Evolutionary conservation across 2,888 invertebrate genomes (phyloP), one percentile per base, ranked within the genome.

Genomic region (Parnassius glacialis): DNA sequence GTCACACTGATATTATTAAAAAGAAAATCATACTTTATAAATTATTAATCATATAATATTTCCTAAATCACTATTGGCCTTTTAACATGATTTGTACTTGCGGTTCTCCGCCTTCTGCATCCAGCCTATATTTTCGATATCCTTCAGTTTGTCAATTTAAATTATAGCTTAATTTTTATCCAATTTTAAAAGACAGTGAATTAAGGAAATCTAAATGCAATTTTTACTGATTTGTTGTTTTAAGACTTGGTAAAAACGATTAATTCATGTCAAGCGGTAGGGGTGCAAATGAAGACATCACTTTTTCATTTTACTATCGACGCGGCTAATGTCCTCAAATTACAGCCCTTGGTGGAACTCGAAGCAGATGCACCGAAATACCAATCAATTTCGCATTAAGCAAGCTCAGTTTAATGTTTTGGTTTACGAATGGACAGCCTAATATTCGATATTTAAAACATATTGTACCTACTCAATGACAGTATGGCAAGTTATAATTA

Each of bases 321-420:
- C 41, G 52, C 52, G 65, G 64, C 63, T 67, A 71, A 75, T 76
- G 72, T 65, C 64, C 66, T 67, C 68, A 76, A 78, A 79, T 79
- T 74, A 75, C 70, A 74, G 69, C 64, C 65, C 63, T 59, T 55
- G 52, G 48, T 48, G 66, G 59, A 65, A 71, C 65, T 65, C 61
- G 72, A 64, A 69, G 62, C 77, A 77, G 77, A 78, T 78, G 79
- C 65, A 68, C 65, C 62, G 70, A 70, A 78, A 73, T 65, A 71
- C 74, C 79, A 75, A 78, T 80, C 75, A 78, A 75, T 74, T 65
- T 69, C 68, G 62, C 68, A 80, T 80, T 77, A 80, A 73, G 64
- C 65, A 62, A 65, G 55, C 61, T 56, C 62, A 62, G 58, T 59
- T 66, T 62, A 64, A 59, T 60, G 45, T 34, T 59, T 57, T 45